These are phyloP conservation scores for Clivina fossor DNA, from an alignment of 2,888 invertebrate genomes.

Conservation along the genomic window DNA sequence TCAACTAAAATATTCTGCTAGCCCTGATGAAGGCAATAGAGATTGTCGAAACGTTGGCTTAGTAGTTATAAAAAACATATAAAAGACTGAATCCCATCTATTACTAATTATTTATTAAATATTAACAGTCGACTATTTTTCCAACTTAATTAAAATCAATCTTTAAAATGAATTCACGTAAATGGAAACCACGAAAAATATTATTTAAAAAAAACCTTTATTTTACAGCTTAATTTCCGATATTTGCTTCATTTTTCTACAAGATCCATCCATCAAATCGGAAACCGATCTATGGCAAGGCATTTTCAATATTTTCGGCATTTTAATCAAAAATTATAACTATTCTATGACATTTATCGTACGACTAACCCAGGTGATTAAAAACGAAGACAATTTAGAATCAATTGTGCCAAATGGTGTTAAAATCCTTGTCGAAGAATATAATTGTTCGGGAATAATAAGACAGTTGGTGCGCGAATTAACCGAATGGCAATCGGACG, in stretches of 20 bases:
- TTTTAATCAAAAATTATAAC: constrained; percentile 79
- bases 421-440: constrained; percentile 67
- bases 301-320: constrained; percentile 77
- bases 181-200: too few relatives aligned
- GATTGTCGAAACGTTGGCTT: too few relatives aligned
- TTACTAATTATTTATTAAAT: too few relatives aligned
- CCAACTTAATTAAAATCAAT: too few relatives aligned
- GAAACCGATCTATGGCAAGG: constrained; percentile 67
- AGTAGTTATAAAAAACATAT: too few relatives aligned
- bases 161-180: too few relatives aligned
- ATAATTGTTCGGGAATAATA: constrained; percentile 68
- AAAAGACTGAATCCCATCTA: too few relatives aligned
- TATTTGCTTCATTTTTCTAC: constrained; percentile 72
- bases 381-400: constrained; percentile 73
- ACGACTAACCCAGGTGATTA: constrained; percentile 71
- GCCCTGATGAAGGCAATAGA: too few relatives aligned
- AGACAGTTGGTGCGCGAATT: constrained; percentile 75
- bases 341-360: constrained; percentile 78
- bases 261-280: constrained; percentile 62
- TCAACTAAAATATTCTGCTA: too few relatives aligned
- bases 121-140: too few relatives aligned
- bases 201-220: too few relatives aligned
- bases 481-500: constrained; percentile 66
- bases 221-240: constrained; percentile 67
- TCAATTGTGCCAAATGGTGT: constrained; percentile 70